These are phyloP conservation scores for Aleiodes testaceus DNA, from an alignment of 2,888 invertebrate species.

Conservation along the genomic window DNA sequence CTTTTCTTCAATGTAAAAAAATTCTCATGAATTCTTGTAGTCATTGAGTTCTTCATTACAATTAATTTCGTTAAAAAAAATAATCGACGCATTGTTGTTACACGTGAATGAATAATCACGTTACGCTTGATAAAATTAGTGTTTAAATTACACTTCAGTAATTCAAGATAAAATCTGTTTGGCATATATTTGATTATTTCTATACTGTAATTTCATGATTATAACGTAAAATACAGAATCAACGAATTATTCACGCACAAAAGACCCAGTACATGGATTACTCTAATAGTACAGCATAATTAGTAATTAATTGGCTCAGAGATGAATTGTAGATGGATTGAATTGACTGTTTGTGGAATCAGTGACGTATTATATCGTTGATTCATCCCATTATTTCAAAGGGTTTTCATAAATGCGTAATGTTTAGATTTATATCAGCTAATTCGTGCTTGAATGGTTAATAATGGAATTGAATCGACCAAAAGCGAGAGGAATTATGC, in stretches of 20 bases:
- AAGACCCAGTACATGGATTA: background rate
- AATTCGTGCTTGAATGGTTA: too few species aligned
- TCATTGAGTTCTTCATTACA: background rate
- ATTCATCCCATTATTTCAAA: too few species aligned
- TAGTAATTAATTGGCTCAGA: slow-evolving; percentile 16
- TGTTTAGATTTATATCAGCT: too few species aligned
- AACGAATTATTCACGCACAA: slow-evolving; percentile 11
- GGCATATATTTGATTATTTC: slow-evolving; percentile 8
- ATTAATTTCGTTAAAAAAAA: slow-evolving; percentile 5
- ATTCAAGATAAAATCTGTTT: background rate
- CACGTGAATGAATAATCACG: slow-evolving; percentile 6
- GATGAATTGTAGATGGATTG: slow-evolving; percentile 16
- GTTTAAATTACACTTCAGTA: background rate
- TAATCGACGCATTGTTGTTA: slow-evolving; percentile 4
- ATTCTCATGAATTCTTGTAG: background rate
- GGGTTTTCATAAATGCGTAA: too few species aligned
- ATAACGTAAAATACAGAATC: slow-evolving; percentile 3
- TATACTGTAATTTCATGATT: background rate
- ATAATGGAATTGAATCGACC: too few species aligned
- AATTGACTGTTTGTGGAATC: too few species aligned
- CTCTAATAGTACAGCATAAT: slow-evolving; percentile 4
- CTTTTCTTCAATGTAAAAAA: too few species aligned
- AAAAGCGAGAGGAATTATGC: too few species aligned
- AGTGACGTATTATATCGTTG: too few species aligned
- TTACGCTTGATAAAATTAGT: background rate